Conservation (phyloP, 2,113 vertebrate species). For the Tragelaphus scriptus region DNA sequence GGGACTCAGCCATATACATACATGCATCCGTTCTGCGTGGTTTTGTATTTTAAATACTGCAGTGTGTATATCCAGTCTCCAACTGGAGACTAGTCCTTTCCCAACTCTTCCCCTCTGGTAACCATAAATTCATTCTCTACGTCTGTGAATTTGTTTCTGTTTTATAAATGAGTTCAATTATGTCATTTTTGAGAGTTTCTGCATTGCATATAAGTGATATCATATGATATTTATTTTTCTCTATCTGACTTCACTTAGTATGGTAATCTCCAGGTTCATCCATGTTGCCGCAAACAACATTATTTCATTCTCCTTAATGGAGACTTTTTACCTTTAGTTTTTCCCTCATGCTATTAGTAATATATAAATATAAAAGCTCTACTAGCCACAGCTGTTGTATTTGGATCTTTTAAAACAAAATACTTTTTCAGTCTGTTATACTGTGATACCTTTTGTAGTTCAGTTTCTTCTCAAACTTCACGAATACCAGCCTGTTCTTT, state of each 20-base stretch:
- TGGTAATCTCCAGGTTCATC: neutral
- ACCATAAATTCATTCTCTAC: neutral
- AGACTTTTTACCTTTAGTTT: neutral
- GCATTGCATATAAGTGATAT: neutral
- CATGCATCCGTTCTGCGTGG: neutral
- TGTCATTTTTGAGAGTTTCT: neutral
- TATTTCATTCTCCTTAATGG: neutral
- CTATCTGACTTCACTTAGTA: neutral
- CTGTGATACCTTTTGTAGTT: neutral
- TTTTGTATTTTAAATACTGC: neutral
- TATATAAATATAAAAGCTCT: neutral
- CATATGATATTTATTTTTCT: neutral
- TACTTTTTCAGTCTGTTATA: neutral
- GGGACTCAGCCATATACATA: neutral
- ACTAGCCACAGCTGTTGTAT: neutral
- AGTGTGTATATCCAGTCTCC: neutral
- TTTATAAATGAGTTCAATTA: neutral
- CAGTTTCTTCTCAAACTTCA: neutral
- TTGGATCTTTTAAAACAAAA: neutral
- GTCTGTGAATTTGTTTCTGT: neutral
- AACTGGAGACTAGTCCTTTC: neutral
- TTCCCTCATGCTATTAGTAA: neutral
- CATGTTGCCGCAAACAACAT: neutral
- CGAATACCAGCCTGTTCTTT: neutral
- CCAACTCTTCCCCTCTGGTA: neutral